Evolutionary conservation across 2,797 vertebrate genomes (phyloP).

Genomic region (Avahi laniger): DNA sequence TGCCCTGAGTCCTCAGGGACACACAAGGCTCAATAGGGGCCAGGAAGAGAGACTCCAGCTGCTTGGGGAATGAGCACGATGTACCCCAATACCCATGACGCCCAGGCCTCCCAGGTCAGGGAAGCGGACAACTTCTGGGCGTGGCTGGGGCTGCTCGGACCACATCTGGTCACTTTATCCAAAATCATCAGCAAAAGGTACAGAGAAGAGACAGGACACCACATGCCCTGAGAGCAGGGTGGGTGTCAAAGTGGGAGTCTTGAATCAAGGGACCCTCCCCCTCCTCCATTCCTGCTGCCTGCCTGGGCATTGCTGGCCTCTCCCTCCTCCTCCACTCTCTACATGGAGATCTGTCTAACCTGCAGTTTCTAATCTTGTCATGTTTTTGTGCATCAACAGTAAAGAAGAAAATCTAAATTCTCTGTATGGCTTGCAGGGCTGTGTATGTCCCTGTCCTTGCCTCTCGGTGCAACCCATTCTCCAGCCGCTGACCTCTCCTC

Average conservation of each 20-base stretch:
- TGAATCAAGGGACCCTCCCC: neutral
- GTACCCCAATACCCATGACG: neutral
- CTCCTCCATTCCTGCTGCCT: neutral
- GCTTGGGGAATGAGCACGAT: neutral
- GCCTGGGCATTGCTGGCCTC: neutral
- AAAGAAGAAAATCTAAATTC: neutral
- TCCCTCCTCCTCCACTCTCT: neutral
- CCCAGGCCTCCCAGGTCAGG: neutral
- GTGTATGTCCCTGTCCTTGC: neutral
- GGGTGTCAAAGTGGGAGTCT: neutral
- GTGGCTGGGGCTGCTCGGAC: neutral
- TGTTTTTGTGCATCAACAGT: neutral
- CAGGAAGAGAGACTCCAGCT: neutral
- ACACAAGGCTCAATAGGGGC: neutral
- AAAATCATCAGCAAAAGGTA: neutral
- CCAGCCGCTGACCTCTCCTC: neutral
- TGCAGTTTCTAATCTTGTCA: neutral
- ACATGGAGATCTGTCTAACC: neutral
- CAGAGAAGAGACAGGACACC: rapidly evolving
- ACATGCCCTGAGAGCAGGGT: rapidly evolving
- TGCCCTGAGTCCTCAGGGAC: neutral
- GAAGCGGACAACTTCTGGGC: neutral
- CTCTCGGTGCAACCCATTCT: neutral
- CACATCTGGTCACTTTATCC: neutral
- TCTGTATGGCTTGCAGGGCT: neutral